Base-by-base conservation (phyloP, 1,140 invertebrate species). In the Zaprionus capensis region DNA sequence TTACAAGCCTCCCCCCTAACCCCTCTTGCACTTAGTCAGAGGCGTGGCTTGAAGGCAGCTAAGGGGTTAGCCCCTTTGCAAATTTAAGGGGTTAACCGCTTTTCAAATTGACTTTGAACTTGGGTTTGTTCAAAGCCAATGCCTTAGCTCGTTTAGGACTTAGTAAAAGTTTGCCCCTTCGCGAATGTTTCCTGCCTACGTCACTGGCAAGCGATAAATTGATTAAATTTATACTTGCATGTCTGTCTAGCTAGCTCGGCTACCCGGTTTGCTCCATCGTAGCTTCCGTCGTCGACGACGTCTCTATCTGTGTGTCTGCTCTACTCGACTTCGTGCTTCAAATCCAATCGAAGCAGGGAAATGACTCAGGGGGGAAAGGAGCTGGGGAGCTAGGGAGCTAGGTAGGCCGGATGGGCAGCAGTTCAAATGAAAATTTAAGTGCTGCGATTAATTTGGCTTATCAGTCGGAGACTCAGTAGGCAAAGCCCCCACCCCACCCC, bases 361-460 rank as follows among this genome's bases (percentile, higher is more conserved):
- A 46, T 46, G n/a, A 46, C n/a, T n/a, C 41, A 61, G 46, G 9
- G 20, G 4, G 12, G 11, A 6, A 14, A 11, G 11, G 46, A 49
- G 44, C 7, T 4, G 44, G 17, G 44, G 1, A 11, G 46, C 6
- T 20, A 49, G 44, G 17, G 44, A 20, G 44, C n/a, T 20, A 49
- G 4, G 20, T 36, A 28, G 56, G 36, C 22, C 6, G 36, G 20
- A 41, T 62, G 56, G 59, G 72, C 70, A 78, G 41, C 77, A 75
- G 78, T 88, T 88, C 63, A 90, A 90, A 85, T 90, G 79, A 90
- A 90, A 90, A 90, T 85, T 90, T 90, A 90, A 90, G 85, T 90
- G 86, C 85, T 85, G 76, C 85, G 85, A 90, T 90, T 90, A 90
- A 90, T 90, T 90, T 90, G 85, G 85, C 85, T 90, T 90, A 90